Conservation (phyloP, 92 coral and sea anemone genomes). For the Desmophyllum pertusum region DNA sequence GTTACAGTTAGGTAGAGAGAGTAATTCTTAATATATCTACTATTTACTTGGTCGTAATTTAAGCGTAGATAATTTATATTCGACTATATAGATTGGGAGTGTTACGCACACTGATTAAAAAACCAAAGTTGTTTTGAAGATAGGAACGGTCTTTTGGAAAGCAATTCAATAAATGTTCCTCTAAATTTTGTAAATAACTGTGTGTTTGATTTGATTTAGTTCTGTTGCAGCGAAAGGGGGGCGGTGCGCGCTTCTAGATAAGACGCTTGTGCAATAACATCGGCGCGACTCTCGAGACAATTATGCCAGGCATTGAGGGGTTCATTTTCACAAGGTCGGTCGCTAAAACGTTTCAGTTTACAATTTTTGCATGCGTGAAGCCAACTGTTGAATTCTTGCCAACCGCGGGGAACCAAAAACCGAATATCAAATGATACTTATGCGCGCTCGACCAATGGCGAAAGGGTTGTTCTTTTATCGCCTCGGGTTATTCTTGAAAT, state of each 20-base stretch:
- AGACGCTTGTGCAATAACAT: constrained; percentile 35
- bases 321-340: constrained; percentile 20
- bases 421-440: constrained; percentile 34
- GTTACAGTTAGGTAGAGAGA: constrained; percentile 83
- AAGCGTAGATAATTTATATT: constrained; percentile 76
- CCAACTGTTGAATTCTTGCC: constrained; percentile 43
- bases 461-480: constrained; percentile 13
- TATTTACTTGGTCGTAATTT: constrained; percentile 57
- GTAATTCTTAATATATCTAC: constrained; percentile 76
- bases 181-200: constrained; percentile 29
- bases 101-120: constrained; percentile 35
- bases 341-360: constrained; percentile 56
- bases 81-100: constrained; percentile 37
- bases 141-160: constrained; percentile 44
- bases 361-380: constrained; percentile 65
- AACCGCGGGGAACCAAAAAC: constrained; percentile 23
- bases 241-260: constrained; percentile 4
- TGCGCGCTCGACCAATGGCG: constrained; percentile 24
- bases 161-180: constrained; percentile 50
- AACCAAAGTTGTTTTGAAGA: constrained; percentile 28
- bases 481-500: constrained; percentile 37
- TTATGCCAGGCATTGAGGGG: constrained; percentile 37
- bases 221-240: constrained; percentile 11
- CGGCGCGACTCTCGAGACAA: constrained; percentile 33
- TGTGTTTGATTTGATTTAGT: constrained; percentile 4